Conservation (phyloP, 2,888 invertebrate species). For the Athalia cordata region DNA sequence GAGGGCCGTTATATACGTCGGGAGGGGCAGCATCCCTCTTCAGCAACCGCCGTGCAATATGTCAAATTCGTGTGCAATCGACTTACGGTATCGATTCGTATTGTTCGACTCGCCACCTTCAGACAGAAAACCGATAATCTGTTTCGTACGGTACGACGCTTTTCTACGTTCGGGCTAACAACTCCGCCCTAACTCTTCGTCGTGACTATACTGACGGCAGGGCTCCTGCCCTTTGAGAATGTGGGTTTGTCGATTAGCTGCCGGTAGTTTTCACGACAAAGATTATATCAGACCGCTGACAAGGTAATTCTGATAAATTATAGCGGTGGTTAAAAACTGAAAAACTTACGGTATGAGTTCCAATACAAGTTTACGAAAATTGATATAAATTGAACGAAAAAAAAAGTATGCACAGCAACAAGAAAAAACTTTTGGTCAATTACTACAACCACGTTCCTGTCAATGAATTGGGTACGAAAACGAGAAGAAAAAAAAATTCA, state of each 20-base stretch:
- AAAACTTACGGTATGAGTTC: not conserved
- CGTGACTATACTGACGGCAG: constrained; percentile 3
- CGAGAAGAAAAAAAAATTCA: too few relatives aligned
- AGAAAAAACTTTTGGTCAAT: too few relatives aligned
- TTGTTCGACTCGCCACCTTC: constrained; percentile 52
- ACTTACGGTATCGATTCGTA: constrained; percentile 57
- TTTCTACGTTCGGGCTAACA: constrained; percentile 13
- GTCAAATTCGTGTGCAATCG: constrained; percentile 55
- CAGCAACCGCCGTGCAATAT: constrained; percentile 52
- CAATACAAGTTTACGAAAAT: too few relatives aligned
- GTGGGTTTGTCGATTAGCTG: constrained; percentile 29
- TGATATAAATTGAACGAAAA: too few relatives aligned
- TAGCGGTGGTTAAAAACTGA: not conserved
- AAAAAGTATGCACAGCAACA: too few relatives aligned
- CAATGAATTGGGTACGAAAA: too few relatives aligned
- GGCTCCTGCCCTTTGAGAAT: constrained; percentile 4
- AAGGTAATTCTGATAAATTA: not conserved
- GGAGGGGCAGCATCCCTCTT: constrained; percentile 40
- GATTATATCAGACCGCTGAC: not conserved
- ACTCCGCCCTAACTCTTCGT: constrained; percentile 23
- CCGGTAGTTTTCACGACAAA: constrained; percentile 6
- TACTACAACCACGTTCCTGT: too few relatives aligned
- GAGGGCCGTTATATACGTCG: constrained; percentile 18
- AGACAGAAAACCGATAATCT: constrained; percentile 56
- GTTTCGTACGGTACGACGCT: constrained; percentile 49